Conservation (phyloP, 2,888 invertebrate genomes). For the Athripsodes cinereus region DNA sequence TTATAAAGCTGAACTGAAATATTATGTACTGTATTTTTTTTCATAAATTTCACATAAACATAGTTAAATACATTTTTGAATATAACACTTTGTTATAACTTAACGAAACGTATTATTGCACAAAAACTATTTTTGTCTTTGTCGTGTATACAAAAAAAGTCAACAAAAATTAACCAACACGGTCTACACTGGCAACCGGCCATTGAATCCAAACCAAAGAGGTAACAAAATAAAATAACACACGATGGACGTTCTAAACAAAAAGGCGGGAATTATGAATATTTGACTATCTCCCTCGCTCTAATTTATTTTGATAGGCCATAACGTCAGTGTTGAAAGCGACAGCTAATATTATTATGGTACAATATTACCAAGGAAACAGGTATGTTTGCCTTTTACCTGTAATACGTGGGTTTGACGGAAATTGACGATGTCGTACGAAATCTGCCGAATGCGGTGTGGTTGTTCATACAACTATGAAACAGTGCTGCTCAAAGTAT, state of each 20-base stretch:
- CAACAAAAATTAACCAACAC: not conserved
- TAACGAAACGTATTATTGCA: no score
- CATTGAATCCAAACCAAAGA: conserved; percentile 12
- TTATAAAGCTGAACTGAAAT: no score
- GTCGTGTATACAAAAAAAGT: not conserved
- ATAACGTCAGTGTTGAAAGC: conserved; percentile 16
- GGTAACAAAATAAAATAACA: not conserved
- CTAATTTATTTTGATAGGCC: conserved; percentile 9
- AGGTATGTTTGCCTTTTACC: conserved; percentile 24
- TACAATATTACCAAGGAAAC: conserved; percentile 15
- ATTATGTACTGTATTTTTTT: no score
- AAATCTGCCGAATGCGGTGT: conserved; percentile 6
- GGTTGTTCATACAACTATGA: conserved; percentile 4
- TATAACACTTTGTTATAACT: no score
- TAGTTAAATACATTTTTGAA: no score
- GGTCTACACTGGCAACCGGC: not conserved
- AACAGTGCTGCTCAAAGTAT: not conserved
- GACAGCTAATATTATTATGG: not conserved
- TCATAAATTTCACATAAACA: no score
- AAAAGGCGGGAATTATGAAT: conserved; percentile 12
- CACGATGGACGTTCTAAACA: conserved; percentile 10
- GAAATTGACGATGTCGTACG: conserved; percentile 14
- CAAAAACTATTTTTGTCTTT: no score
- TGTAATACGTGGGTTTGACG: conserved; percentile 21
- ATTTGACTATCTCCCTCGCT: conserved; percentile 15